Evolutionary conservation across 2,113 vertebrate genomes (phyloP).

Genomic region (Mixornis gularis): DNA sequence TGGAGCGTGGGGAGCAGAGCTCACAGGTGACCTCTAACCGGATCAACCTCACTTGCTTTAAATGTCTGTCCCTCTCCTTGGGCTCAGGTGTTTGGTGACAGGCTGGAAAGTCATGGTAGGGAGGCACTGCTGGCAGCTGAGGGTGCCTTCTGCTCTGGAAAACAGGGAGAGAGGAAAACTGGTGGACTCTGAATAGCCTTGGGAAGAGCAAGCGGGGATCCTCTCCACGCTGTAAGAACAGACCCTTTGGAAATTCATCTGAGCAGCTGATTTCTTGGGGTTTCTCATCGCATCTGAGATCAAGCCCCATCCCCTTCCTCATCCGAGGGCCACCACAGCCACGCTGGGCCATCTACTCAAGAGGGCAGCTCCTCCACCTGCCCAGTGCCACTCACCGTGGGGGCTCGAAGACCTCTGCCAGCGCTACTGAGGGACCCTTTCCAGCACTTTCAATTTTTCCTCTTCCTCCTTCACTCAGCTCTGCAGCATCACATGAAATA

Average conservation of each 20-base stretch:
- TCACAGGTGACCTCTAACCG: neutral
- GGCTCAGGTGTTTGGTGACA: neutral
- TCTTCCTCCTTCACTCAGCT: neutral
- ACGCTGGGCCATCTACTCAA: neutral
- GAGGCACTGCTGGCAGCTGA: neutral
- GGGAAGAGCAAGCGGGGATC: neutral
- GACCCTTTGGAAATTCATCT: neutral
- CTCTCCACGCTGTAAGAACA: neutral
- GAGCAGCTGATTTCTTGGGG: neutral
- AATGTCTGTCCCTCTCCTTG: neutral
- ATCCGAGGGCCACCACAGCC: neutral
- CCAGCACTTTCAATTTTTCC: neutral
- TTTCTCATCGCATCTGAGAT: neutral
- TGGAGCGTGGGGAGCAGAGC: neutral
- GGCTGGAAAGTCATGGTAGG: neutral
- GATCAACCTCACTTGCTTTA: neutral
- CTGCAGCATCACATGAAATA: neutral
- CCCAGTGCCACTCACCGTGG: fast-evolving
- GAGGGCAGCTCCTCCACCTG: neutral
- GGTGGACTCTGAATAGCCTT: neutral
- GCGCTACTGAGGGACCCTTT: neutral
- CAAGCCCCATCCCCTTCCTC: neutral
- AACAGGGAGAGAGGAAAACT: neutral
- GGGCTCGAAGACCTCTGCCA: neutral
- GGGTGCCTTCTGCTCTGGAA: neutral